A percentile compares a stretch with the other conserved stretches of the same genome.
These are phyloP conservation scores for Cetonia aurata DNA, from an alignment of 2,888 invertebrate species.

Conservation along the genomic window DNA sequence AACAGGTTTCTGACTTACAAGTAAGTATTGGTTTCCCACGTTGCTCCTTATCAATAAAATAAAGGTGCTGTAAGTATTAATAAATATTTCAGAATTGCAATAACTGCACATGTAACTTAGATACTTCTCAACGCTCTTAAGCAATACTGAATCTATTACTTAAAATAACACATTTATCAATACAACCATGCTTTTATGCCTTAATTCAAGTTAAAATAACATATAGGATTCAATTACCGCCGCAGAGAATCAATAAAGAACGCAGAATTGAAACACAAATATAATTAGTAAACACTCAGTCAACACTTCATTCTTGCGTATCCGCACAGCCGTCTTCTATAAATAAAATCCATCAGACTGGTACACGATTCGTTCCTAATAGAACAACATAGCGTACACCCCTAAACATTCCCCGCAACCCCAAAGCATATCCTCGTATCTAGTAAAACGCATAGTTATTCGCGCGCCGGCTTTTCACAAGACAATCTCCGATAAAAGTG, in stretches of 20 bases:
- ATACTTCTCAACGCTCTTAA: too few species aligned
- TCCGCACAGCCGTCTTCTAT: conserved; percentile 7
- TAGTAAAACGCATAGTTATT: neutral
- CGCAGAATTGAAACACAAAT: conserved; percentile 24
- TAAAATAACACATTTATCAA: conserved; percentile 11
- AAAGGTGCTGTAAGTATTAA: too few species aligned
- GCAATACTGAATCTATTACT: neutral
- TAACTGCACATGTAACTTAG: too few species aligned
- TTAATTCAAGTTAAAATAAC: conserved; percentile 13
- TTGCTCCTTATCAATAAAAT: too few species aligned
- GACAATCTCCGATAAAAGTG: neutral
- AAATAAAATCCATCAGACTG: conserved; percentile 26
- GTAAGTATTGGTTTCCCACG: too few species aligned
- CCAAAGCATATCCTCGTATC: neutral
- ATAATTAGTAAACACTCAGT: conserved; percentile 32
- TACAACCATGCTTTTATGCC: neutral
- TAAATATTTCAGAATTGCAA: too few species aligned
- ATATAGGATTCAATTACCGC: conserved; percentile 24
- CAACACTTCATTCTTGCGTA: conserved; percentile 14
- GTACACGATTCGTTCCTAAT: conserved; percentile 21
- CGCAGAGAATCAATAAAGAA: conserved; percentile 20
- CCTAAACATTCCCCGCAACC: conserved; percentile 6
- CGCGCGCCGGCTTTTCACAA: neutral
- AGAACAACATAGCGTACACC: conserved; percentile 2
- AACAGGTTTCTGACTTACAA: too few species aligned